A percentile compares a stretch with the other conserved stretches of the same genome.
Conservation (phyloP, 2,113 vertebrate species). For the Indicator indicator region DNA sequence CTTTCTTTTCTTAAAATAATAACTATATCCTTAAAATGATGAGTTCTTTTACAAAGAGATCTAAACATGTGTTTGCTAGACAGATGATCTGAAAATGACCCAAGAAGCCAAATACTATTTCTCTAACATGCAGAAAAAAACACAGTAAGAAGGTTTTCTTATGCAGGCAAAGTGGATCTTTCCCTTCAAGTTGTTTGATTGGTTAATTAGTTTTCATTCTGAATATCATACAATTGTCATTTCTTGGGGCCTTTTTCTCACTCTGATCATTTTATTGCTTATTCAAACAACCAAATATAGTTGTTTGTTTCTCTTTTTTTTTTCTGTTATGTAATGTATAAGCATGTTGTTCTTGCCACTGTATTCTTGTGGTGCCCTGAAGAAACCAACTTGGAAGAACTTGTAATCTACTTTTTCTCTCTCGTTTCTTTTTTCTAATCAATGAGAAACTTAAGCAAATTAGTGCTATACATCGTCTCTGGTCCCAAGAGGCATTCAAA, state of each 20-base stretch:
- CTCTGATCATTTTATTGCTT: background rate
- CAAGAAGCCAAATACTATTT: background rate
- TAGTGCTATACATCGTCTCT: background rate
- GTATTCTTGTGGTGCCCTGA: background rate
- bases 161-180: background rate
- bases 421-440: background rate
- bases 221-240: rapidly evolving
- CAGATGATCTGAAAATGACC: background rate
- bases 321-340: background rate
- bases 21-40: background rate
- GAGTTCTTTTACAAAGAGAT: background rate
- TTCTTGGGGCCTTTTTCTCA: background rate
- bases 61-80: background rate
- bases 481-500: background rate
- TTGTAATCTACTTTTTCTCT: background rate
- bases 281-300: background rate
- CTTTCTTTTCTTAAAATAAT: background rate
- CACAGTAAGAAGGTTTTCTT: background rate
- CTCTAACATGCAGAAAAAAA: background rate
- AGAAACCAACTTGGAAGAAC: background rate
- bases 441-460: background rate
- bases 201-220: background rate
- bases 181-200: background rate
- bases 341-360: background rate
- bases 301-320: background rate